These are phyloP conservation scores for Anabacerthia variegaticeps DNA, from an alignment of 2,797 vertebrate genomes.

Conservation along the genomic window DNA sequence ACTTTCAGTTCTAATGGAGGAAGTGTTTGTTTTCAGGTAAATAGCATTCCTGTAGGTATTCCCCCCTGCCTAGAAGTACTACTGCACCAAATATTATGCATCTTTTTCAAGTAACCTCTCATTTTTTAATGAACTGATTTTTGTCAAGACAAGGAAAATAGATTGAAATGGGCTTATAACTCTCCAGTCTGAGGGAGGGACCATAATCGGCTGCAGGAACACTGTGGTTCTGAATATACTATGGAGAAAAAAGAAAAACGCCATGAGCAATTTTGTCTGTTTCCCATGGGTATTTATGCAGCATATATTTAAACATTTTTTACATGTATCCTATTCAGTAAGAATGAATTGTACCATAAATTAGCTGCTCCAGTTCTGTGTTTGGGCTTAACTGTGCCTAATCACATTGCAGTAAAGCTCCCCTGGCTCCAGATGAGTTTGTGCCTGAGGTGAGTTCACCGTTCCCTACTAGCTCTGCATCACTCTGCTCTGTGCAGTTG, in stretches of 20 bases:
- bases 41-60: not conserved
- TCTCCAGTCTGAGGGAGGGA: not conserved
- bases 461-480: not conserved
- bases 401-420: not conserved
- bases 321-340: not conserved
- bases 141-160: not conserved
- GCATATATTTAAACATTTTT: not conserved
- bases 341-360: not conserved
- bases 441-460: not conserved
- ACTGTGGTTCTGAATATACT: not conserved
- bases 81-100: fast-evolving
- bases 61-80: not conserved
- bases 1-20: not conserved
- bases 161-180: not conserved
- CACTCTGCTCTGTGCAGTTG: not conserved
- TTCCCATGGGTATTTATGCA: not conserved
- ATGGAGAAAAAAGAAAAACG: not conserved
- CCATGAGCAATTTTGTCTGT: not conserved
- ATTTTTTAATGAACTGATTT: not conserved
- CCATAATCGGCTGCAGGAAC: not conserved
- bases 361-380: not conserved
- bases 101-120: not conserved
- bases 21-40: not conserved
- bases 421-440: not conserved
- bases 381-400: not conserved